Conservation (phyloP, 30 jellyfish, hydroid and myxozoan species). For the Turritopsis rubra region DNA sequence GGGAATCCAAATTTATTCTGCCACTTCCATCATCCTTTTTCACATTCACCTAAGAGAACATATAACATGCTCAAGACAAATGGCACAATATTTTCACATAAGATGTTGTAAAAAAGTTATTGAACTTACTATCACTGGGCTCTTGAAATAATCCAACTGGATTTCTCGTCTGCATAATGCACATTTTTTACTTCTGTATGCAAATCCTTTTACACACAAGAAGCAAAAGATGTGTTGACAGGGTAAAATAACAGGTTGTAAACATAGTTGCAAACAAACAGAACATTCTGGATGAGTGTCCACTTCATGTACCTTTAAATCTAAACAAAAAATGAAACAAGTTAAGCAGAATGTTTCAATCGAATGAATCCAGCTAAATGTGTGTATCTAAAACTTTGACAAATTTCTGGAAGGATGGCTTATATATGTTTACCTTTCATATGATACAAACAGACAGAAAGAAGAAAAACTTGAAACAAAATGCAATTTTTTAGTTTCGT, state of each 20-base stretch:
- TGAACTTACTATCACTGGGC: conserved; percentile 73
- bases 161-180: conserved; percentile 93
- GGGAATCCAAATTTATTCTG: neutral
- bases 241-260: conserved; percentile 82
- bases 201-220: conserved; percentile 86
- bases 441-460: too few species aligned
- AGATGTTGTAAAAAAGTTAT: too few species aligned
- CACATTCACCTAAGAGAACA: conserved; percentile 40
- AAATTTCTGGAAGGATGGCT: too few species aligned
- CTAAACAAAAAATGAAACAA: neutral
- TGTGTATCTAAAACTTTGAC: neutral
- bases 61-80: neutral
- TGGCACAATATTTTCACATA: neutral
- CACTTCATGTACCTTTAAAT: neutral
- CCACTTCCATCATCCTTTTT: conserved; percentile 11
- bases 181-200: conserved; percentile 79
- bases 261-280: conserved; percentile 78
- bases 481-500: too few species aligned
- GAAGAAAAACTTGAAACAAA: too few species aligned
- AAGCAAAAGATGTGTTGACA: conserved; percentile 87
- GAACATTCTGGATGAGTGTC: conserved; percentile 88
- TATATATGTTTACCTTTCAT: too few species aligned
- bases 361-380: too few species aligned
- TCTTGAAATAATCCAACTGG: conserved; percentile 63
- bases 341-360: neutral